Base-by-base conservation (phyloP, 2,113 vertebrate genomes). In the Procavia capensis region DNA sequence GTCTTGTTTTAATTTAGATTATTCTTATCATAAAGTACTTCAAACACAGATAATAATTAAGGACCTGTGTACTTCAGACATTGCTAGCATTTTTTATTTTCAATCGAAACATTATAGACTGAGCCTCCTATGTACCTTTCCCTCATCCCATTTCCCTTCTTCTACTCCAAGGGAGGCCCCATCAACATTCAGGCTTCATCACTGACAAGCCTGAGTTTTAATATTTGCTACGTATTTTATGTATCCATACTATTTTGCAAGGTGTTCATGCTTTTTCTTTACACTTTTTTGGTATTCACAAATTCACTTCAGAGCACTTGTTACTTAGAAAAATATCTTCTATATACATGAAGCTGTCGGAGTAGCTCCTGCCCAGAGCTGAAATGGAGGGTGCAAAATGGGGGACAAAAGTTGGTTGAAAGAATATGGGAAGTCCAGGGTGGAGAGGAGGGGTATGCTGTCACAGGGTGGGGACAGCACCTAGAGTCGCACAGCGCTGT, bases 241-340 rank as follows among this genome's bases (percentile, higher is more conserved):
- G 14, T n/a, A 75, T 88, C 78, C 36, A 88, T 93, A 63, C 41
- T 94, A 45, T 84, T 83, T 83, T 66, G n/a, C 45, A 88, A 88
- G 22, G 31, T 93, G 47, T 84, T 63, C 43, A 45, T 5, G n/a
- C 13, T 39, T 82, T 45, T 61, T 11, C n/a, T 85, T 85, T 64
- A 81, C 43, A 88, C 9, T 39, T 75, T n/a, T 36, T 78, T 68
- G 59, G 59, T 17, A 25, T 76, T 61, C 57, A 41, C n/a, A 34
- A 17, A 36, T 59, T 84, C 78, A 75, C 24, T 76, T 64, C 43
- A 89, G 25, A 76, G 57, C 75, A 31, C 10, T 41, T 7, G 9
- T 64, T 50, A 78, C 64, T 50, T 29, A 27, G 82, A 72, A 66
- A 47, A 22, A 84, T 50, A n/a, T n/a, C n/a, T n/a, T n/a, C n/a